phyloP scores from a whole-genome alignment of 2,113 vertebrate genomes.

The Cebidichthys violaceus region DNA sequence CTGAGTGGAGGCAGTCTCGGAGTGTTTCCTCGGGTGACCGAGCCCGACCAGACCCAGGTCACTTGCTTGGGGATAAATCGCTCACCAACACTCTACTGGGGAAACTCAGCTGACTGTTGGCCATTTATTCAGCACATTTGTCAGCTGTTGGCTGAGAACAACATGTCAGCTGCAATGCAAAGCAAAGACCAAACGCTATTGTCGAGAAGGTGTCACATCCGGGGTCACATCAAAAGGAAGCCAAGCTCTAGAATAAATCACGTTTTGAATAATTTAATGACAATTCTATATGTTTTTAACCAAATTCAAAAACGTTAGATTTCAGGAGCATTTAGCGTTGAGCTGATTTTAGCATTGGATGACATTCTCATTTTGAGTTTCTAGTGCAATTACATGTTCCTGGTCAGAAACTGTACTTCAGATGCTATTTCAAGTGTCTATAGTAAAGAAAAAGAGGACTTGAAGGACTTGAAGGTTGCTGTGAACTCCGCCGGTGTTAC shows the following conservation, averaged over 20 bases:
- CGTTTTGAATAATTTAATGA: background rate
- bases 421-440: background rate
- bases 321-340: background rate
- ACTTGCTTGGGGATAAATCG: constrained; percentile 23
- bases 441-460: background rate
- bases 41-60: constrained; percentile 46
- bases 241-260: background rate
- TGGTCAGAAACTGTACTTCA: background rate
- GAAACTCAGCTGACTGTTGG: constrained; percentile 41
- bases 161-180: constrained; percentile 26
- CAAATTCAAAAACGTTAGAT: background rate
- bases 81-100: constrained; percentile 45
- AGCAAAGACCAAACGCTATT: background rate
- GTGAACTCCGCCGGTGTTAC: background rate
- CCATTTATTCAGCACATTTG: constrained; percentile 57
- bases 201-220: background rate
- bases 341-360: background rate
- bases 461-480: background rate
- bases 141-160: constrained; percentile 39
- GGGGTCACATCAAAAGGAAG: background rate
- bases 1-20: constrained; percentile 43
- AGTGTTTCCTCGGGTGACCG: constrained; percentile 55
- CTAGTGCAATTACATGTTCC: background rate
- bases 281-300: background rate
- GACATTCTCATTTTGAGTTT: background rate